A percentile compares a stretch with the other conserved stretches of the same genome.
phyloP scores from a whole-genome alignment of 2,888 invertebrate genomes.

The Alcis repandata region DNA sequence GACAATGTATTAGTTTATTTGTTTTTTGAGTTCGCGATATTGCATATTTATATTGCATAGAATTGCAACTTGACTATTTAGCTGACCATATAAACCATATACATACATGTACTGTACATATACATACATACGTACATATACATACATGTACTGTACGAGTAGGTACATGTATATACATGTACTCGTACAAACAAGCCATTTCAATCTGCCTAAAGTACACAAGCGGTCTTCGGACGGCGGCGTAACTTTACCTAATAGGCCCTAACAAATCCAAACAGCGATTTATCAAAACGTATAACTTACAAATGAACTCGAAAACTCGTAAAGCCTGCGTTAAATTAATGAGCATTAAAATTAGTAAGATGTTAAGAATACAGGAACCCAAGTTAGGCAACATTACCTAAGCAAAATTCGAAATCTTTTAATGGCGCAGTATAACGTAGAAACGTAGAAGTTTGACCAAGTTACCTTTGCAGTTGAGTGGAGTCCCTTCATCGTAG shows the following conservation, averaged over 20 bases:
- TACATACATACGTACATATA: no score
- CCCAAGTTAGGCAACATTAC: slow-evolving; percentile 21
- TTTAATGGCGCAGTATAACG: slow-evolving; percentile 34
- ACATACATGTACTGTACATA: no score
- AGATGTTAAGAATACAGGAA: slow-evolving; percentile 20
- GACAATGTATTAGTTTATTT: no score
- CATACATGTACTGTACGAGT: no score
- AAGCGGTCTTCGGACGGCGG: neutral
- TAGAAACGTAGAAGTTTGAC: slow-evolving; percentile 4
- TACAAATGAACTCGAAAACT: slow-evolving; percentile 24
- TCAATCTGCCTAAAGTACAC: neutral
- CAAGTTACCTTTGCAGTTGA: neutral
- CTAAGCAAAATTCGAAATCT: slow-evolving; percentile 33
- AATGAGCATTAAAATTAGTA: slow-evolving; percentile 31
- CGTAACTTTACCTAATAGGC: neutral
- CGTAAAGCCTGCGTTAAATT: slow-evolving; percentile 22
- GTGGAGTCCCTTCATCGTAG: neutral
- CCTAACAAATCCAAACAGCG: slow-evolving; percentile 13
- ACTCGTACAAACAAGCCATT: no score
- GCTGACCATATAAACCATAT: no score
- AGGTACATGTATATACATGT: neutral
- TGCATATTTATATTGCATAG: no score
- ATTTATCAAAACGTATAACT: slow-evolving; percentile 27
- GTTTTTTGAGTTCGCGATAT: no score
- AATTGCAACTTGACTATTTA: no score